Base-by-base conservation (phyloP, 2,888 invertebrate species). In the Corbicula japonica region DNA sequence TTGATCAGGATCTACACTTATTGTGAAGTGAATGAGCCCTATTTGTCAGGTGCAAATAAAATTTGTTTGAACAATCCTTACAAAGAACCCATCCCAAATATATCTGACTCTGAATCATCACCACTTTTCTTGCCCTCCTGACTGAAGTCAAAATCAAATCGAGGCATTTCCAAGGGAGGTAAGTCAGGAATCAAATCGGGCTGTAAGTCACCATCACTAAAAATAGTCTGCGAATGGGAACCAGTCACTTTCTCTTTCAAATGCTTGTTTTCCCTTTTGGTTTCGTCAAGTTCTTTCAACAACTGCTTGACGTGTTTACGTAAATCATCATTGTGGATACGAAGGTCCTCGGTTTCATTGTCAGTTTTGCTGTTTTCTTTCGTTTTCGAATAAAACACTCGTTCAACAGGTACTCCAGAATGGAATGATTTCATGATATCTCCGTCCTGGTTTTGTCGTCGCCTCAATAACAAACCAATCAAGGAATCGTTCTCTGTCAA, bases 141-240 rank as follows among this genome's bases (percentile, higher is more conserved):
- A 32, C 77, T 76, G 21, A 78, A 50, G 56, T 88, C 88, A 89
- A 95, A 95, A 89, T 95, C 95, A 89, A 95, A 95, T 69, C 94
- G 94, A 26, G 95, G 95, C 94, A 95, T 94, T 92, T 95, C 95
- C n/a, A 96, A 93, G 8, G 95, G 95, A 65, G 92, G 91, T 63
- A 92, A 83, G 46, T 95, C 94, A 1, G 95, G 95, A 34, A 91
- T 89, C 15, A 90, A 70, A 38, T 95, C 94, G 52, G 95, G 91
- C 0, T 94, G 93, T 35, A 62, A 41, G 18, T 65, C 73, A 12
- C 74, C 76, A 58, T 83, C 83, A 66, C 62, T 68, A 91, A 78
- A 81, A 26, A 84, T 68, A 50, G 66, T 73, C 76, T 77, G 63
- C 8, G 71, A 56, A n/a, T n/a, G n/a, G 18, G 56, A 71, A 23